A percentile compares a stretch with the other conserved stretches of the same genome.
phyloP scores from a whole-genome alignment of 2,113 vertebrate genomes.

The Talpa occidentalis region DNA sequence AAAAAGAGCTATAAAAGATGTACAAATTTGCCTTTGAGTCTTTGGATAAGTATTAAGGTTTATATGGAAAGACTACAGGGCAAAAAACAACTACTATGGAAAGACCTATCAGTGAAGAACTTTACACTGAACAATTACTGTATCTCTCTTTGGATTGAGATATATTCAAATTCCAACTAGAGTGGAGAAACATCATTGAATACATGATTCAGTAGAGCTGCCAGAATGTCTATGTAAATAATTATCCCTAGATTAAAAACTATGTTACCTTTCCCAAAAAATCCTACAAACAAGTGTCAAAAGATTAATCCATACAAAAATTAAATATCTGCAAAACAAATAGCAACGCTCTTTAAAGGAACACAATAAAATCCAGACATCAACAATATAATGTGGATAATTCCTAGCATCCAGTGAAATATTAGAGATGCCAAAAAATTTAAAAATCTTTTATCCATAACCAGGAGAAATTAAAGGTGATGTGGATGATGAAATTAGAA shows the following conservation, averaged over 20 bases:
- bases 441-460: neutral
- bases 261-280: neutral
- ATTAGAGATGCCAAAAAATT: neutral
- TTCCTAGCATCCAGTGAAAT: neutral
- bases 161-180: neutral
- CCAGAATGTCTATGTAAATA: neutral
- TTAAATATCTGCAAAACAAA: neutral
- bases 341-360: neutral
- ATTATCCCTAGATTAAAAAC: neutral
- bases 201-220: neutral
- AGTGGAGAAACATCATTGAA: neutral
- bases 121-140: neutral
- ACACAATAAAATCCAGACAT: constrained; percentile 2
- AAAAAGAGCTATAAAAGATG: neutral
- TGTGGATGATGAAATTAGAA: constrained; percentile 5
- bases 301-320: neutral
- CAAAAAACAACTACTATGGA: neutral
- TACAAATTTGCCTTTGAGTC: neutral
- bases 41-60: neutral
- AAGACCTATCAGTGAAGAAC: neutral
- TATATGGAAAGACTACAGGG: neutral
- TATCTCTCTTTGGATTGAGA: neutral
- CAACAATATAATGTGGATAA: neutral
- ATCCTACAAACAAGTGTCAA: neutral
- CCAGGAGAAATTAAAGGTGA: neutral